Evolutionary conservation across 2,888 invertebrate genomes (phyloP).

Genomic region (Latrodectus elegans): DNA sequence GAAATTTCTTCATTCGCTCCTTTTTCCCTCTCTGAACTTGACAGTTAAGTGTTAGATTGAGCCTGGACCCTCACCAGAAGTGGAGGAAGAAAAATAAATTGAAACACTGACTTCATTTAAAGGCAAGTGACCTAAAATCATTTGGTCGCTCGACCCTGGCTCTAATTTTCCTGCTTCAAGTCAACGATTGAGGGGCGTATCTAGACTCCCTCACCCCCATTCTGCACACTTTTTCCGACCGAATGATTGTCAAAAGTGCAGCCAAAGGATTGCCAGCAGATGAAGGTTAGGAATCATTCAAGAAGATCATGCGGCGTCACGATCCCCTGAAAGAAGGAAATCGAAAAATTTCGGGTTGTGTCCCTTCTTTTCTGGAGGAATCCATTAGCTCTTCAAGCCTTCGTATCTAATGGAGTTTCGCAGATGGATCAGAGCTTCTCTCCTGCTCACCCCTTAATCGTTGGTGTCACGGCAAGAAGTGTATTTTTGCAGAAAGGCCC

Average conservation of each 20-base stretch:
- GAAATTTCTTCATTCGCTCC: too few species aligned
- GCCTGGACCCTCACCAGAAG: too few species aligned
- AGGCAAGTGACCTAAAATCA: constrained; percentile 43
- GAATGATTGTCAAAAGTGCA: constrained; percentile 28
- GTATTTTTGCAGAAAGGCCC: constrained; percentile 6
- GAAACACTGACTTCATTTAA: neutral
- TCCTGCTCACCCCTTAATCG: constrained; percentile 51
- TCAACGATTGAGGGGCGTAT: neutral
- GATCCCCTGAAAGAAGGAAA: constrained; percentile 52
- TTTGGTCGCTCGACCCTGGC: constrained; percentile 8
- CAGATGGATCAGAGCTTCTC: constrained; percentile 43
- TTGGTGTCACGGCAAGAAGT: constrained; percentile 51
- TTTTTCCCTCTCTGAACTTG: too few species aligned
- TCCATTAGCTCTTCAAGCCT: constrained; percentile 47
- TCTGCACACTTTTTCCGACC: constrained; percentile 13
- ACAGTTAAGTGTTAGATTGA: too few species aligned
- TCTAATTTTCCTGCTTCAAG: neutral
- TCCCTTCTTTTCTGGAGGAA: constrained; percentile 12
- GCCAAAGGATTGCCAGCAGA: neutral
- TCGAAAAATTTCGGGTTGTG: constrained; percentile 34
- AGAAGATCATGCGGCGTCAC: constrained; percentile 32
- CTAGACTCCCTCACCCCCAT: neutral
- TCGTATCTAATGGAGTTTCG: constrained; percentile 31
- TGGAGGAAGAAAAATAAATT: too few species aligned
- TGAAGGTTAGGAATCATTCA: constrained; percentile 5